Evolutionary conservation across 2,113 vertebrate species (phyloP), one percentile per base, ranked within the genome.

Genomic region (Corythoichthys intestinalis): DNA sequence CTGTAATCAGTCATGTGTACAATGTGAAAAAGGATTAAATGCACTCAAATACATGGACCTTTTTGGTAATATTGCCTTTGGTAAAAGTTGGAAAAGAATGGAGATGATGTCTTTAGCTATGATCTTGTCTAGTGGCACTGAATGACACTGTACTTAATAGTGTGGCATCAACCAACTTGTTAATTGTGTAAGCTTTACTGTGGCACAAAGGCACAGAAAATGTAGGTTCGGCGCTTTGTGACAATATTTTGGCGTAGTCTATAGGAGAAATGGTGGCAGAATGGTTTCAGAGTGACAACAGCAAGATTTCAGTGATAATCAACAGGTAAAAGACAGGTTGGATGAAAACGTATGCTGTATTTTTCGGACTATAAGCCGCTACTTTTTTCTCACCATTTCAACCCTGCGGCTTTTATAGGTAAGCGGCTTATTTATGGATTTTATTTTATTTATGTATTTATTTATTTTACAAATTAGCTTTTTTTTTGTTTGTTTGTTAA

Each of bases 21-120:
- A 61, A 61, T 62, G 39, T 62, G 60, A 41, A 46, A 20, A 46
- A 62, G n/a, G 10, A 60, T 60, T 17, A 39, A 60, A 41, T 60
- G 59, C 4, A 15, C 6, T 58, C 14, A 14, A 41, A 49, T 6
- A 57, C 15, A 53, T 50, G 14, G 3, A 15, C 13, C 39, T 66
- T 44, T 46, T n/a, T 28, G 59, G 37, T 15, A 61, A 5, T 7
- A n/a, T n/a, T 28, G 20, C 20, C 20, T 28, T 28, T 28, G 20
- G 20, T 28, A 28, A 28, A 28, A 28, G 20, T 28, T 28, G 20
- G 20, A 28, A 28, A 61, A 39, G 2, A 44, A 13, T 50, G 49
- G 17, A 50, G 17, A 12, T 8, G 8, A 60, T 60, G 38, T 57
- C 28, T 35, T 57, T 28, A 57, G 5, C 37, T 34, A 37, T 58